phyloP scores from a whole-genome alignment of 2,113 vertebrate species.

The Corythoichthys intestinalis region DNA sequence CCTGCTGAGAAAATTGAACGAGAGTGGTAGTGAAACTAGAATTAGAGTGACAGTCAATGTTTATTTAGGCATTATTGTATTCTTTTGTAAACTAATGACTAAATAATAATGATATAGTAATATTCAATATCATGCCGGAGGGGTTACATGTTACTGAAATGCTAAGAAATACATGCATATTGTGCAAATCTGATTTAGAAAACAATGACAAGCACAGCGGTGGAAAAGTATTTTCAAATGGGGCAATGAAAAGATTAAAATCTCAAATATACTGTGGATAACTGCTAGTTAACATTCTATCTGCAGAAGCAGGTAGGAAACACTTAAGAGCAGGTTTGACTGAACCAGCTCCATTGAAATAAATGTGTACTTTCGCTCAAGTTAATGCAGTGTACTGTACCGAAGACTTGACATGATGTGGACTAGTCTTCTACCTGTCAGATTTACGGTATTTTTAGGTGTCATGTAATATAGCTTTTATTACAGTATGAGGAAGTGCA shows the following conservation, averaged over 20 bases:
- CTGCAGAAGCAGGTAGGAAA: conserved; percentile 15
- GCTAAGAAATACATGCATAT: too few relatives aligned
- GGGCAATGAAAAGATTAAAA: conserved; percentile 1
- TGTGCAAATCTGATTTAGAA: not conserved
- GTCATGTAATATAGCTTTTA: too few relatives aligned
- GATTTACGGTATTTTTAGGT: too few relatives aligned
- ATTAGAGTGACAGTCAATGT: not conserved
- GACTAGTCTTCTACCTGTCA: not conserved
- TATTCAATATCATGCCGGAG: too few relatives aligned
- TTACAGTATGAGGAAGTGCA: not conserved
- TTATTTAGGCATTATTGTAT: not conserved
- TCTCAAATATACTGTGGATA: conserved; percentile 9
- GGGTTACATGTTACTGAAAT: too few relatives aligned
- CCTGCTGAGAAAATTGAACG: conserved; percentile 7
- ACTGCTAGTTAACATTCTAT: conserved; percentile 17
- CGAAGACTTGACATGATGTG: conserved; percentile 3
- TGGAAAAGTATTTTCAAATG: not conserved
- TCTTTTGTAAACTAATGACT: not conserved
- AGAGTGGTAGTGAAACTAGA: conserved; percentile 12
- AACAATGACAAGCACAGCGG: not conserved
- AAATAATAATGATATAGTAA: not conserved
- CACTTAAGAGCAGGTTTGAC: conserved; percentile 12
- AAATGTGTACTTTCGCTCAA: conserved; percentile 8
- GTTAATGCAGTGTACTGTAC: conserved; percentile 13
- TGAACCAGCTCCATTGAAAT: not conserved